Percentiles rank a stretch among this genome's conserved stretches.
Evolutionary conservation across 2,888 invertebrate species (phyloP).

Genomic region (Tetrapedia diversipes): DNA sequence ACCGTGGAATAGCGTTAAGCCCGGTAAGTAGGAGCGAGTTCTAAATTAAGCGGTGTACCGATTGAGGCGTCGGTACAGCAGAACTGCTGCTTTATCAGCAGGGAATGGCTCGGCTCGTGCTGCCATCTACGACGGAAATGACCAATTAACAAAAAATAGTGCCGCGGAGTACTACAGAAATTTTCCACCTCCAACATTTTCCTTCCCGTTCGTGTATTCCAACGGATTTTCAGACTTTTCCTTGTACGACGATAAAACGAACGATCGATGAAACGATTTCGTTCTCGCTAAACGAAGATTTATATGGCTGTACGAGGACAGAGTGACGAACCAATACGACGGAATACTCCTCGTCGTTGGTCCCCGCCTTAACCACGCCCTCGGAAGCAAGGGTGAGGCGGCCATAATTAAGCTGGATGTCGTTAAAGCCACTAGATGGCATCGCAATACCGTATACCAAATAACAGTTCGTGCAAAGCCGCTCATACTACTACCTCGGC

Average conservation of each 20-base stretch:
- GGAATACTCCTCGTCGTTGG: slow-evolving; percentile 50
- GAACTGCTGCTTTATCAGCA: slow-evolving; percentile 55
- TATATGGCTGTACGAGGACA: slow-evolving; percentile 19
- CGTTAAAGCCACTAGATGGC: slow-evolving; percentile 81
- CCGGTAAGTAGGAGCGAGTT: slow-evolving; percentile 75
- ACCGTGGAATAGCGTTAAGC: slow-evolving; percentile 73
- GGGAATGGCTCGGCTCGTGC: slow-evolving; percentile 66
- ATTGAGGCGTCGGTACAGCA: slow-evolving; percentile 79
- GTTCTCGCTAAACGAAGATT: slow-evolving; percentile 8
- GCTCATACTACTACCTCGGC: slow-evolving; percentile 28
- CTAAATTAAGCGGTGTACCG: slow-evolving; percentile 74
- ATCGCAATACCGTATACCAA: slow-evolving; percentile 71
- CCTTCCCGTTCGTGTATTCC: background rate
- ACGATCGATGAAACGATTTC: background rate
- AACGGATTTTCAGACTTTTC: background rate
- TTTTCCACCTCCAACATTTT: slow-evolving; percentile 25
- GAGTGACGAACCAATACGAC: slow-evolving; percentile 47
- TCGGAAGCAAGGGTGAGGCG: slow-evolving; percentile 77
- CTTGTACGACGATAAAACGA: background rate
- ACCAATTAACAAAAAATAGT: slow-evolving; percentile 72
- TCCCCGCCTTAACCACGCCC: slow-evolving; percentile 79
- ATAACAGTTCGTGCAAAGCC: slow-evolving; percentile 32
- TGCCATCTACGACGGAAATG: slow-evolving; percentile 76
- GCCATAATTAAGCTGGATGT: slow-evolving; percentile 81
- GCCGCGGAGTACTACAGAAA: slow-evolving; percentile 70